Base-by-base conservation (phyloP, 2,797 vertebrate species). In the Orestias chungarensis region DNA sequence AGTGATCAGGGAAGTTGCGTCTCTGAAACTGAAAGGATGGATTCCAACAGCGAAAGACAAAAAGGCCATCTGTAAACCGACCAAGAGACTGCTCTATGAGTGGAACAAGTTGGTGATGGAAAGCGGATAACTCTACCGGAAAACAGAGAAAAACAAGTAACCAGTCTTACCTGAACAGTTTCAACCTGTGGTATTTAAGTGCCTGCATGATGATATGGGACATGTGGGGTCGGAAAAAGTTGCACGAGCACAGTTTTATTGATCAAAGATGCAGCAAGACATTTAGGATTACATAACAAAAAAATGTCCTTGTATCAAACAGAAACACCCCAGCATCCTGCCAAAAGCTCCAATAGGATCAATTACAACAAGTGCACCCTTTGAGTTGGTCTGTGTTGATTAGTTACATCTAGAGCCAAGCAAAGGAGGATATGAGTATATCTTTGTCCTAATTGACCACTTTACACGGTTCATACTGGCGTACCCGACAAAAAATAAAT, bases 1-100 rank as follows among this genome's bases (percentile, higher is more conserved):
- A 66, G 6, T 70, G 1, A 76, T 76, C 27, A 66, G 43, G 64
- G 54, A 73, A 46, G 42, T 76, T 49, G 59, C 70, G 6, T 54
- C 72, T 23, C 12, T 76, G 0, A 76, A 76, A 38, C 68, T 5
- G 67, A 33, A 6, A 62, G 52, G 50, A 3, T 52, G 49, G n/a
- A 52, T 4, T 52, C 49, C n/a, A 52, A 49, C 23, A 23, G 47
- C 23, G n/a, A 49, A 49, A 7, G 47, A 49, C n/a, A 49, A 49
- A 49, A 49, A n/a, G 27, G 6, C 1, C n/a, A 52, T 27, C 9
- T 25, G 10, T 12, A 52, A 52, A 52, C 9, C 25, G 4, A 25
- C 49, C n/a, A 50, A n/a, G 49, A n/a, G 23, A 49, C 47, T 49
- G 47, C n/a, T n/a, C 20, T 49, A 49, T 2, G 20, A 50, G n/a